A percentile compares a stretch with the other conserved stretches of the same genome.
Evolutionary conservation across 2,797 vertebrate genomes (phyloP).

Genomic region (Danio tinwini): DNA sequence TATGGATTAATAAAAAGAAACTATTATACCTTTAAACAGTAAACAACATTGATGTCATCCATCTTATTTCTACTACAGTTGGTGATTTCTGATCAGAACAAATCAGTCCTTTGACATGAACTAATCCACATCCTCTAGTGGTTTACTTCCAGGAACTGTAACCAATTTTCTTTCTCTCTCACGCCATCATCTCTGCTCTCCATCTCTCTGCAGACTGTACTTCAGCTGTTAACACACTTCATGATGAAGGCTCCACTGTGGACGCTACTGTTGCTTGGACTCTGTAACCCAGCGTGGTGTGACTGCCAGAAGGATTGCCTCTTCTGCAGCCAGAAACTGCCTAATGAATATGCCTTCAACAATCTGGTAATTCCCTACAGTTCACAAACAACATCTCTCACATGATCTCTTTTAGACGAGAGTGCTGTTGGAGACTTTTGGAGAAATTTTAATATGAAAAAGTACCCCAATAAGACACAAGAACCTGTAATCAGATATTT

Average conservation of each 20-base stretch:
- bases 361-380: slow-evolving; percentile 80
- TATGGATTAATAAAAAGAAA: too few relatives aligned
- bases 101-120: neutral
- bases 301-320: slow-evolving; percentile 90
- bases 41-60: too few relatives aligned
- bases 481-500: neutral
- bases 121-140: neutral
- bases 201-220: slow-evolving; percentile 7
- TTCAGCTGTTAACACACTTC: slow-evolving; percentile 9
- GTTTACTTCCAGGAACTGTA: neutral
- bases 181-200: slow-evolving; percentile 16
- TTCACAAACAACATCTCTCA: neutral
- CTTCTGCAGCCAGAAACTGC: slow-evolving; percentile 83
- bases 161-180: slow-evolving; percentile 3
- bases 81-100: neutral
- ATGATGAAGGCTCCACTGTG: slow-evolving; percentile 87
- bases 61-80: too few relatives aligned
- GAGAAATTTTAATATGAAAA: neutral
- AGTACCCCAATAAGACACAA: neutral
- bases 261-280: slow-evolving; percentile 86
- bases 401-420: neutral
- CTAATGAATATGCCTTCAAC: slow-evolving; percentile 80
- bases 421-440: neutral
- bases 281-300: slow-evolving; percentile 79
- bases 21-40: too few relatives aligned